These are phyloP conservation scores for Toxostoma redivivum DNA, from an alignment of 2,113 vertebrate genomes.

Conservation along the genomic window DNA sequence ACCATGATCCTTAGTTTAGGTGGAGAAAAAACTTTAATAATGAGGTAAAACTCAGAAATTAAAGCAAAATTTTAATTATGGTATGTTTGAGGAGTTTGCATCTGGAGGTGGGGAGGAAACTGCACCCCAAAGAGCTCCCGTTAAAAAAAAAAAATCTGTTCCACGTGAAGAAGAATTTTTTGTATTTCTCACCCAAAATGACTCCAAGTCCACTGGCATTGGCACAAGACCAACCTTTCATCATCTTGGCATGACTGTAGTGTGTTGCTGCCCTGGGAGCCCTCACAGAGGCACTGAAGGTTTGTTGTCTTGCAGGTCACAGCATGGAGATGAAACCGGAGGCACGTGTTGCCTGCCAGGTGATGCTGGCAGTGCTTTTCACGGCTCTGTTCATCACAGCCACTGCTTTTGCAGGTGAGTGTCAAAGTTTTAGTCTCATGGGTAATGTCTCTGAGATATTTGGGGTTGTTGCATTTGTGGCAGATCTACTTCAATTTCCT, in stretches of 20 bases:
- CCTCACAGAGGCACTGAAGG: fast-evolving
- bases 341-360: not conserved
- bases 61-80: not conserved
- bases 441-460: not conserved
- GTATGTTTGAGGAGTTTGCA: not conserved
- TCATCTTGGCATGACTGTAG: not conserved
- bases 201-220: no score
- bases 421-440: fast-evolving
- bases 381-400: not conserved
- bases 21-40: not conserved
- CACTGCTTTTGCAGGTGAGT: not conserved
- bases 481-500: not conserved
- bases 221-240: not conserved
- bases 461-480: not conserved
- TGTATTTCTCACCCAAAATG: not conserved
- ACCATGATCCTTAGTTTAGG: not conserved
- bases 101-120: not conserved
- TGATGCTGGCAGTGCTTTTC: not conserved
- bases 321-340: not conserved
- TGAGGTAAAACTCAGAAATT: not conserved
- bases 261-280: fast-evolving
- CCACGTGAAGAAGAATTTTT: not conserved
- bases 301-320: not conserved
- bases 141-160: not conserved
- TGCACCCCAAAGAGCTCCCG: not conserved